phyloP scores from a whole-genome alignment of 1,140 invertebrate species.

The Aphaenogaster ashmeadi region DNA sequence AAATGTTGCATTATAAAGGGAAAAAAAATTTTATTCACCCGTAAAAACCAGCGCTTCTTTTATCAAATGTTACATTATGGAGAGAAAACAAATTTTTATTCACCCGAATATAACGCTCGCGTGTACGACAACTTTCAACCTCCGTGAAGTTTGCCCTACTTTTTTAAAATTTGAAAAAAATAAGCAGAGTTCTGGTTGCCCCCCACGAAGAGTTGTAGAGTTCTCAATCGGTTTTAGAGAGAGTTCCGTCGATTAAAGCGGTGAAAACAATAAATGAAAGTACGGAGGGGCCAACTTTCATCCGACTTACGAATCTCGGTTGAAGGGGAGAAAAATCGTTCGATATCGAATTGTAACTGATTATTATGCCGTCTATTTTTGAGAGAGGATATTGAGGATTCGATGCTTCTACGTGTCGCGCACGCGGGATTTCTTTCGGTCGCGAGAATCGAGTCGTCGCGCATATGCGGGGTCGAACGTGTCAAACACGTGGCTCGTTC shows the following conservation, averaged over 20 bases:
- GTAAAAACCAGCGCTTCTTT: not conserved
- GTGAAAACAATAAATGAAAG: too few species aligned
- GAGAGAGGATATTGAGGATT: not conserved
- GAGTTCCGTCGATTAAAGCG: too few species aligned
- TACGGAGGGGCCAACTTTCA: not conserved
- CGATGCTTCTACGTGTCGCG: not conserved
- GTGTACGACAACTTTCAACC: not conserved
- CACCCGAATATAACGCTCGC: not conserved
- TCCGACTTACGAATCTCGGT: not conserved
- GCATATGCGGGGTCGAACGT: not conserved
- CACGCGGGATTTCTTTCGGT: not conserved
- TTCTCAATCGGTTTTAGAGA: too few species aligned
- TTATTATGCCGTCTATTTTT: constrained; percentile 3
- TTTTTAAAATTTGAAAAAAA: too few species aligned
- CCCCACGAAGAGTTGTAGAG: too few species aligned
- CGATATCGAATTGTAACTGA: not conserved
- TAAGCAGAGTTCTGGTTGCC: too few species aligned
- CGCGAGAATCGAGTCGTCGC: not conserved
- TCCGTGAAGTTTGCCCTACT: too few species aligned
- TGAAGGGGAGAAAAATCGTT: not conserved
- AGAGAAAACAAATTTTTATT: not conserved
- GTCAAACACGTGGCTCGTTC: constrained; percentile 6
- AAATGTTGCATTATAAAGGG: too few species aligned
- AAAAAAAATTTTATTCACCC: not conserved
- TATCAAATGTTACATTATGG: not conserved